Base-by-base conservation (phyloP, 2,797 vertebrate species). In the Apodemus agrarius region DNA sequence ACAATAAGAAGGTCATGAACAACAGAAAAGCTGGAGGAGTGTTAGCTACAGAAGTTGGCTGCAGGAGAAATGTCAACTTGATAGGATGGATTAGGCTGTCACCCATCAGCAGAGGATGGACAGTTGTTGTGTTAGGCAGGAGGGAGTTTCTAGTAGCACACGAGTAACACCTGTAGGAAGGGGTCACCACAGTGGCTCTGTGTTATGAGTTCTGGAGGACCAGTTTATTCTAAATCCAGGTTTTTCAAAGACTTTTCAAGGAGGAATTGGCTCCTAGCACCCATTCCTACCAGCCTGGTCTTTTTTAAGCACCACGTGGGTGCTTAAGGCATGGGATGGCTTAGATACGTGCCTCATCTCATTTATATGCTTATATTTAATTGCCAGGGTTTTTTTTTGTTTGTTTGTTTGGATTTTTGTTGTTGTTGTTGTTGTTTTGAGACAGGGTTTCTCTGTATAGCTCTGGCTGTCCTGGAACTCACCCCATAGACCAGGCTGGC, bases 241-340 rank as follows among this genome's bases (percentile, higher is more conserved):
- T 37, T n/a, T 61, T 80, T 46, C 22, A 65, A 74, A 92, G 14
- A 61, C 16, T 67, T 91, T 82, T 83, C 92, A 49, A 95, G 87
- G 81, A 91, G 46, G n/a, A n/a, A n/a, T n/a, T n/a, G n/a, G n/a
- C n/a, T n/a, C n/a, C n/a, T n/a, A n/a, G n/a, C n/a, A n/a, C n/a
- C n/a, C n/a, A n/a, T n/a, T n/a, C n/a, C n/a, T n/a, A n/a, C n/a
- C n/a, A n/a, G n/a, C n/a, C n/a, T n/a, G n/a, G n/a, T n/a, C n/a
- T n/a, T n/a, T n/a, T n/a, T n/a, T n/a, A 69, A 29, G 34, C 0
- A 11, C 74, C n/a, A 75, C 37, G 79, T 26, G 19, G 16, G 4
- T 43, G 29, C 65, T 84, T 34, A 37, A n/a, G 29, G 26, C 34
- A 24, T 79, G 61, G 7, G 43, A 10, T 24, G 40, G 40, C 16